Conservation (phyloP, 2,113 vertebrate genomes). For the Alouatta palliata region DNA sequence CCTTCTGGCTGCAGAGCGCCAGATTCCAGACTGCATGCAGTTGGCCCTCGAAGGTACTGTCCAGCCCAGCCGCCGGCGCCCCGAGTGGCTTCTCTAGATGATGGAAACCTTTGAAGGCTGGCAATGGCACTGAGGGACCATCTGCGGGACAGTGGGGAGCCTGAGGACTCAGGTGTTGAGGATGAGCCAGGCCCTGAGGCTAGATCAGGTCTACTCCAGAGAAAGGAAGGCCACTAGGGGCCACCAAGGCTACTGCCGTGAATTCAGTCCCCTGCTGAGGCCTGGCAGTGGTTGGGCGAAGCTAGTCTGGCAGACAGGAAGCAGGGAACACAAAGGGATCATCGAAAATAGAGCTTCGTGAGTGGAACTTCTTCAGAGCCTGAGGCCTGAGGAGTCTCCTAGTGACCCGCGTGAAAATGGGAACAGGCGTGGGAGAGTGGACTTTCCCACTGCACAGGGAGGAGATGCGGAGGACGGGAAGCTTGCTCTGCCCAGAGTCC, state of each 20-base stretch:
- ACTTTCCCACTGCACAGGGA: fast-evolving
- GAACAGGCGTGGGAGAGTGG: fast-evolving
- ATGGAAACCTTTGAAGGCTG: fast-evolving
- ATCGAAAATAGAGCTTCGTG: fast-evolving
- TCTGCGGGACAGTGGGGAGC: fast-evolving
- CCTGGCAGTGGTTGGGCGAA: fast-evolving
- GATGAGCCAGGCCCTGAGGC: not conserved
- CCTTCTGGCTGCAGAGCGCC: not conserved
- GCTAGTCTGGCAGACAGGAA: fast-evolving
- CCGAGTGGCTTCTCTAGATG: fast-evolving
- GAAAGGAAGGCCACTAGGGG: not conserved
- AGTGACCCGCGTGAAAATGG: not conserved
- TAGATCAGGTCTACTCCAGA: not conserved
- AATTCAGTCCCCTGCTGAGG: too few species aligned
- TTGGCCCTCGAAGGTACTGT: not conserved
- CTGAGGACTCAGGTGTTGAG: not conserved
- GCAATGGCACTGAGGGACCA: fast-evolving
- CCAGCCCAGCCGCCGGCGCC: too few species aligned
- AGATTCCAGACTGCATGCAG: fast-evolving
- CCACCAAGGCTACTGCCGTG: fast-evolving
- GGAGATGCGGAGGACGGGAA: not conserved
- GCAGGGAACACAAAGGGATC: not conserved
- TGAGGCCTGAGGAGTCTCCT: fast-evolving
- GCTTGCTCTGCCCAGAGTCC: fast-evolving
- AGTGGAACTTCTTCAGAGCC: not conserved